Conservation (phyloP, 2,888 invertebrate genomes). For the Rhorus exstirpatorius region DNA sequence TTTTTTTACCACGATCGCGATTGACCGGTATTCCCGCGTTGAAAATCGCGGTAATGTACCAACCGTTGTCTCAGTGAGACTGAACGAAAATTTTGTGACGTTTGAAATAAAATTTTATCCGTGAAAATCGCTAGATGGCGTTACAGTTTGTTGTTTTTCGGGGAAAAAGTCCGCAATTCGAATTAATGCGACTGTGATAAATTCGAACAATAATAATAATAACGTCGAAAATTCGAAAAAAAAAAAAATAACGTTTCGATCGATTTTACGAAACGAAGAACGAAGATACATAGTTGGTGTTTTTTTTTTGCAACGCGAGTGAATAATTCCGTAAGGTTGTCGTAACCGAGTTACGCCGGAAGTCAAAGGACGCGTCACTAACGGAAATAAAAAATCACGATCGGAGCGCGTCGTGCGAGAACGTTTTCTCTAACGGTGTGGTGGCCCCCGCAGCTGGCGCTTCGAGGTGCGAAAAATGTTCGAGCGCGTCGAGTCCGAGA, state of each 20-base stretch:
- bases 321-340: slow-evolving; percentile 8
- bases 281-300: not conserved
- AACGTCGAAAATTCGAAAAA: not conserved
- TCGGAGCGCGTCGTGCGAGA: not conserved
- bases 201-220: slow-evolving; percentile 15
- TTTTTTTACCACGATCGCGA: not conserved
- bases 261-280: not conserved
- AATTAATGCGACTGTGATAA: not conserved
- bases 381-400: slow-evolving; percentile 37
- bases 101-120: not conserved
- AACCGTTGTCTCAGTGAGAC: slow-evolving; percentile 15
- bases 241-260: not conserved
- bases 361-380: slow-evolving; percentile 61
- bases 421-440: not conserved
- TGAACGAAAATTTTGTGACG: not conserved
- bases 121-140: slow-evolving; percentile 6
- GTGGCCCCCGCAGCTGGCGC: slow-evolving; percentile 10
- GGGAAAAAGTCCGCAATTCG: not conserved
- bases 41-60: not conserved
- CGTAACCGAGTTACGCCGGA: slow-evolving; percentile 22
- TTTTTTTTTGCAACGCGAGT: not conserved
- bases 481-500: not conserved
- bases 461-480: slow-evolving; percentile 19
- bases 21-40: not conserved
- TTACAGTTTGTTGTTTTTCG: not conserved